Evolutionary conservation across 2,888 invertebrate genomes (phyloP).

Genomic region (Sesia apiformis): DNA sequence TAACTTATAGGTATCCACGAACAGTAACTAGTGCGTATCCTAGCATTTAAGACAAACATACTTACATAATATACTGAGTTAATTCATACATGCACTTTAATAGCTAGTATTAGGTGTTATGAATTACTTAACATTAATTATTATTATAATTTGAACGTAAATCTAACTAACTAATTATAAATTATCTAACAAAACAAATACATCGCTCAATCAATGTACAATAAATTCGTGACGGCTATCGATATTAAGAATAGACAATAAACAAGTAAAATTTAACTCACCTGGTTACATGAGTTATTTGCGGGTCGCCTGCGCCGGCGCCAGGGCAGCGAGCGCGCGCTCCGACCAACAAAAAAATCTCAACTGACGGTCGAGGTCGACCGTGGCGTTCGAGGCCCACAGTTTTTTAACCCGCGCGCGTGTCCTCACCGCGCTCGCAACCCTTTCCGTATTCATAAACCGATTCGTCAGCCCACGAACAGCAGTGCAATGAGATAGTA

Average conservation of each 20-base stretch:
- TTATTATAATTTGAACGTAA: no score
- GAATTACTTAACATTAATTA: no score
- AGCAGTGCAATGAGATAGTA: background rate
- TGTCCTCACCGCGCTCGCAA: slow-evolving; percentile 46
- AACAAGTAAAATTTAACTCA: slow-evolving; percentile 15
- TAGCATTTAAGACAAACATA: no score
- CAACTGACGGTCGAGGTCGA: slow-evolving; percentile 37
- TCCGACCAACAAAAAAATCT: slow-evolving; percentile 39
- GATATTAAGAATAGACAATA: background rate
- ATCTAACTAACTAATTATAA: no score
- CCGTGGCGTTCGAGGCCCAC: slow-evolving; percentile 42
- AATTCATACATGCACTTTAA: no score
- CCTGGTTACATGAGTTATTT: slow-evolving; percentile 10
- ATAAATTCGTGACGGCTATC: background rate
- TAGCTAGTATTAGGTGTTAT: no score
- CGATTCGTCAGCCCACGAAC: slow-evolving; percentile 25
- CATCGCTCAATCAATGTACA: background rate
- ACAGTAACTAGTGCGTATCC: no score
- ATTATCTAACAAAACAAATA: background rate
- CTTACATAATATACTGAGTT: no score
- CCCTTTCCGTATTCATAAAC: slow-evolving; percentile 64
- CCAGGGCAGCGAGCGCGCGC: slow-evolving; percentile 25
- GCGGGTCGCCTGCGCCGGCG: slow-evolving; percentile 17
- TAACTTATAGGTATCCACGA: no score
- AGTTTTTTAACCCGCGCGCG: slow-evolving; percentile 57